Evolutionary conservation across 2,888 invertebrate genomes (phyloP).

Genomic region (Tipula helvola): DNA sequence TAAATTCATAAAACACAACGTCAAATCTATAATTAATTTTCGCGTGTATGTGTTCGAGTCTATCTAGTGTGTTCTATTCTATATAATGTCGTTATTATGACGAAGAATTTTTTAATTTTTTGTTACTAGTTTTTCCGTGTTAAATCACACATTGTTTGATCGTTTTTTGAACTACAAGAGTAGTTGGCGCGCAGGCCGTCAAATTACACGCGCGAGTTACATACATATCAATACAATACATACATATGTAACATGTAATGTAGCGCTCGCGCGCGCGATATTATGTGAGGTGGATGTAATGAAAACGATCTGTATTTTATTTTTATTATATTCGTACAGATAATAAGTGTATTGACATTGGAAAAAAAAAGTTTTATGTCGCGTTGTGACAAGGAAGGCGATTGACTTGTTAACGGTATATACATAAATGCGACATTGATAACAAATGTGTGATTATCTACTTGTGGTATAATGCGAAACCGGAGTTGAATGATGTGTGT

Average conservation of each 20-base stretch:
- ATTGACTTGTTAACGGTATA: neutral
- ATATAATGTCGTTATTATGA: neutral
- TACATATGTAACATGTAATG: neutral
- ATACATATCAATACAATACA: no score
- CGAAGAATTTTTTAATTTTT: neutral
- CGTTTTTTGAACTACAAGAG: neutral
- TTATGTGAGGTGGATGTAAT: neutral
- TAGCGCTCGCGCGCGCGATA: neutral
- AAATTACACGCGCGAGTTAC: neutral
- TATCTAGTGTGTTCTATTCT: neutral
- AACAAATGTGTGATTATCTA: neutral
- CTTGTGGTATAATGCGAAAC: neutral
- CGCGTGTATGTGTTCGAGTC: neutral
- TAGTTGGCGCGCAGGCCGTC: neutral
- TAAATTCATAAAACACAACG: constrained; percentile 7
- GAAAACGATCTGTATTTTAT: neutral
- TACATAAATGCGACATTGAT: neutral
- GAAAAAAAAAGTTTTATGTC: neutral
- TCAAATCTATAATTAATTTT: constrained; percentile 10
- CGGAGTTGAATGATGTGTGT: no score
- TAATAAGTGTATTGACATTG: neutral
- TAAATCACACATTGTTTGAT: neutral
- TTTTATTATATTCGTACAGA: neutral
- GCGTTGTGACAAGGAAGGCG: neutral
- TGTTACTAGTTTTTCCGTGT: neutral